Conservation (phyloP, 1,140 invertebrate species). For the Brachionus calyciflorus region DNA sequence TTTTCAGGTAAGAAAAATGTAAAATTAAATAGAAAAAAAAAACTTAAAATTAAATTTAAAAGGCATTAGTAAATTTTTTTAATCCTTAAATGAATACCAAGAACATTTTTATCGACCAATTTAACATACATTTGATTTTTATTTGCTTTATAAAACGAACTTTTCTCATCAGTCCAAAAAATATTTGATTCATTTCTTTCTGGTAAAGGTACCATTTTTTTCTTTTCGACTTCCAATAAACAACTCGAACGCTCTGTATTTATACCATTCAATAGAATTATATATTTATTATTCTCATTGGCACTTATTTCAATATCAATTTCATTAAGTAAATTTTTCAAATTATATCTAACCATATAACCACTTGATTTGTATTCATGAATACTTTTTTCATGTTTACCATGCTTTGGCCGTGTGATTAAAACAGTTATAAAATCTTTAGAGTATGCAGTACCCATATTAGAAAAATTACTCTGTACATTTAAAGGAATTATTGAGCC, state of each 20-base stretch:
- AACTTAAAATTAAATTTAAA: too few relatives aligned
- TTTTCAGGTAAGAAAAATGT: too few relatives aligned
- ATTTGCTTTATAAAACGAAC: not conserved
- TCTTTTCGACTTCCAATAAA: not conserved
- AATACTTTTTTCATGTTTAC: not conserved
- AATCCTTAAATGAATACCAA: constrained; percentile 15
- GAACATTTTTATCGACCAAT: not conserved
- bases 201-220: not conserved
- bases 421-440: constrained; percentile 22
- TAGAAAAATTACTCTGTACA: not conserved
- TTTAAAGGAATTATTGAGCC: constrained; percentile 8
- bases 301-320: constrained; percentile 36
- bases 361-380: constrained; percentile 24
- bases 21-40: too few relatives aligned
- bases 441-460: not conserved
- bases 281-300: constrained; percentile 22
- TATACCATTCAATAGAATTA: constrained; percentile 19
- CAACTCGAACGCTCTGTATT: not conserved
- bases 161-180: not conserved
- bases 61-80: not conserved
- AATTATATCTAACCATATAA: not conserved
- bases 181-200: not conserved
- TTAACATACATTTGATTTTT: constrained; percentile 3
- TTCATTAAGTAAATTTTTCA: not conserved
- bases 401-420: not conserved